These are phyloP conservation scores for Tachystola acroxantha DNA, from an alignment of 2,888 invertebrate species.

Conservation along the genomic window DNA sequence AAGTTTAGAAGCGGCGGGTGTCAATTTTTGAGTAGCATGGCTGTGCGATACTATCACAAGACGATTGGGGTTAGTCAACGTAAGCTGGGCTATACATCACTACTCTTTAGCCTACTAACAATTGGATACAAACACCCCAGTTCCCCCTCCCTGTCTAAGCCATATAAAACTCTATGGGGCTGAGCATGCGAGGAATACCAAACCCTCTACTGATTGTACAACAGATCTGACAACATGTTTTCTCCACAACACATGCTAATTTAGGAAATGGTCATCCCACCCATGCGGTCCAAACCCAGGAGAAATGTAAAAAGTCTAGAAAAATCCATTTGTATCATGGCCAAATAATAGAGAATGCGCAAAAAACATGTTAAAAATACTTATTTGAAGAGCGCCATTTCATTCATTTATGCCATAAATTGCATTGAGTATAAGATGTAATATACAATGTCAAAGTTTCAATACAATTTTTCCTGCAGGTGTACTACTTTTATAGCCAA, in stretches of 20 bases:
- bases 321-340: neutral
- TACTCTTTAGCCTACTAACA: no score
- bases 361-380: no score
- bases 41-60: conserved; percentile 16
- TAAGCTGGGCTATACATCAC: conserved; percentile 12
- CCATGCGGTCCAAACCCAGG: neutral
- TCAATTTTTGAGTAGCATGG: conserved; percentile 2
- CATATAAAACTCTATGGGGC: neutral
- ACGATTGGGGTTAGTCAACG: conserved; percentile 15
- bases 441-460: no score
- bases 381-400: no score
- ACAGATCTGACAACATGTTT: neutral
- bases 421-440: no score
- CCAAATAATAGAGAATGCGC: neutral
- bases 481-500: no score
- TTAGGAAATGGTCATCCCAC: neutral
- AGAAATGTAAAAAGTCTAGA: neutral
- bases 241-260: neutral
- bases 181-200: conserved; percentile 1
- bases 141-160: no score
- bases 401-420: no score
- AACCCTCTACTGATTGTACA: neutral
- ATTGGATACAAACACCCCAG: no score
- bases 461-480: no score
- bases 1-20: neutral